Evolutionary conservation across 1,140 invertebrate species (phyloP), one percentile per base, ranked within the genome.

Genomic region (Arion vulgaris): DNA sequence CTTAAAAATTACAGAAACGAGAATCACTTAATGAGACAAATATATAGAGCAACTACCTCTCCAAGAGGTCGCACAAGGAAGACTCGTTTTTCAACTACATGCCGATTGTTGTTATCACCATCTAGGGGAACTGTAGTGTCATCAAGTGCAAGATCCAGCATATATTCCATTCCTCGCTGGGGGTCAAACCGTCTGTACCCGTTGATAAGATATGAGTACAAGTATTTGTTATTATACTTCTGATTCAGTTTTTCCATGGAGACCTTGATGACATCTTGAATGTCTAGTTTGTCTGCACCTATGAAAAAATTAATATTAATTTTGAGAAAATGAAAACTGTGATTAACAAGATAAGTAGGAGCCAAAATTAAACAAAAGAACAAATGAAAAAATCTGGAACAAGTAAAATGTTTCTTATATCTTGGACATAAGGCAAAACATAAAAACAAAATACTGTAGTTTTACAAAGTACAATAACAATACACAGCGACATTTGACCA

Each of bases 151-250:
- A 98, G 88, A 92, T 98, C 96, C 36, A 98, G 89, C 73, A 95
- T 94, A 91, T 98, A 99, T 90, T 97, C 96, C 94, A 98, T 95
- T 68, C 97, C 97, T 86, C 96, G 93, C 0, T 96, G 95, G 17
- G 96, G 95, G 93, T 98, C 96, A 92, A 97, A 98, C 86, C 94
- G 94, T 86, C 95, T 93, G 87, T 98, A 98, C 0, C 96, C 96
- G 91, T 97, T 97, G 23, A 96, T 89, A 17, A 98, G 91, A 76
- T 91, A 93, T 62, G 92, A 90, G 49, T 87, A 85, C 23, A 81
- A 68, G 75, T 86, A 91, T 1, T 84, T 81, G 80, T 93, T 92
- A 0, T 93, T 90, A 89, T 95, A 93, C 81, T 95, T 94, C 72
- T 92, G 88, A 72, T 94, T 92, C 9, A 95, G 93, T 91, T 94